Base-by-base conservation (phyloP, 2,888 invertebrate species). In the Patella pellucida region DNA sequence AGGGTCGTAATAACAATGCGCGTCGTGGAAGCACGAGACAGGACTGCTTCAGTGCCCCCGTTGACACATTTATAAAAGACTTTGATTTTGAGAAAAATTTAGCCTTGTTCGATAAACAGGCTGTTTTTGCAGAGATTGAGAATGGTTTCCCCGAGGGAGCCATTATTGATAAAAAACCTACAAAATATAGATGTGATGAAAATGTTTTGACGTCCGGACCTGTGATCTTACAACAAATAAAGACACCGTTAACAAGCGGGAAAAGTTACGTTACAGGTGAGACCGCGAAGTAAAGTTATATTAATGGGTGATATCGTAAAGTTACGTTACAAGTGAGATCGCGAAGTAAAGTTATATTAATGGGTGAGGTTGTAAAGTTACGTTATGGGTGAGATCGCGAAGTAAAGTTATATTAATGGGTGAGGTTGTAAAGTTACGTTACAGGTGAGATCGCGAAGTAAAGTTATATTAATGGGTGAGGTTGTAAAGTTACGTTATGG, bases 61-160 rank as follows among this genome's bases (percentile, higher is more conserved):
- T 94, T 14, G 94, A 95, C 82, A 93, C 94, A 74, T 93, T 93
- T 81, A 90, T 74, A 27, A 93, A 92, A 89, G 97, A 97, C 86
- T 97, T 97, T 92, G 97, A 97, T 93, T 97, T 97, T 93, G 97
- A 97, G 90, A 96, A 96, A 81, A 97, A 97, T 92, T 92, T 97
- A 75, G 96, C 96, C 31, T 92, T 97, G 71, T 97, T 97, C 92
- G 95, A 97, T 92, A 97, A 97, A 92, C 91, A 93, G 89, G 95
- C 95, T 41, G 93, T 95, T 71, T 95, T 94, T 94, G 94, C 95
- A 86, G 94, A 95, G 90, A 93, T 95, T 71, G 94, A 94, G 88
- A 86, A 82, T 78, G 81, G 78, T n/a, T 80, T 84, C 19, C 85
- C 85, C 3, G 85, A 84, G 31, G 75, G 83, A 4, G 73, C 82